These are phyloP conservation scores for Lota lota DNA, from an alignment of 2,113 vertebrate genomes.

Conservation along the genomic window DNA sequence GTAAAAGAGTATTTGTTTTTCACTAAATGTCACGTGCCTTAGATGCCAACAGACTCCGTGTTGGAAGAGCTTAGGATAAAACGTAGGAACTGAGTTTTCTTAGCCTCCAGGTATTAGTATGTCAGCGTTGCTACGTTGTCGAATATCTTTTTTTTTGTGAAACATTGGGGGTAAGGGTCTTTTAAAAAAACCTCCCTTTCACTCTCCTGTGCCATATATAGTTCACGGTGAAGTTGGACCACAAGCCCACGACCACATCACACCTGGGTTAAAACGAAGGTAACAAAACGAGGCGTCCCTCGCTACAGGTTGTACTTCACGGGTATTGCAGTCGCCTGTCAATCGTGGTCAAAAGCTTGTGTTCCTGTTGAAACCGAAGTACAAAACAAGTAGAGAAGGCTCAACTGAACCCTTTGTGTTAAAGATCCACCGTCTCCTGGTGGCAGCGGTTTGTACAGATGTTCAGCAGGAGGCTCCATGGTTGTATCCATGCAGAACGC, in stretches of 20 bases:
- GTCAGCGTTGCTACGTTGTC: conserved; percentile 4
- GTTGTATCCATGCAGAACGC: conserved; percentile 49
- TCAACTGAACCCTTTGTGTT: conserved; percentile 34
- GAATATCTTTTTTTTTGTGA: conserved; percentile 4
- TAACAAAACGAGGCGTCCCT: conserved; percentile 24
- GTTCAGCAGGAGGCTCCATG: conserved; percentile 27
- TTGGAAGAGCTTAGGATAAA: conserved; percentile 15
- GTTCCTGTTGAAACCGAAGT: conserved; percentile 33
- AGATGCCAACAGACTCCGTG: conserved; percentile 49
- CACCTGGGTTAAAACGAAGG: conserved; percentile 22
- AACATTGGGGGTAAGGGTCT: conserved; percentile 7
- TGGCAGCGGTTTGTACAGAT: conserved; percentile 48
- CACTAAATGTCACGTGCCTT: conserved; percentile 66
- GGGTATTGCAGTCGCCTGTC: conserved; percentile 25
- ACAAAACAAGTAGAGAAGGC: conserved; percentile 15
- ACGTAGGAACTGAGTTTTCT: conserved; percentile 20
- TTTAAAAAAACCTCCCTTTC: conserved; percentile 4
- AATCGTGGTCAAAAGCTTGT: conserved; percentile 33
- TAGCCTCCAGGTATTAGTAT: conserved; percentile 16
- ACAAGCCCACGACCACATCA: conserved; percentile 30
- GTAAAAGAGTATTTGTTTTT: not conserved
- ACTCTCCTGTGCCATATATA: conserved; percentile 47
- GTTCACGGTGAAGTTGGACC: conserved; percentile 20
- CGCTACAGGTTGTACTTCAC: conserved; percentile 41
- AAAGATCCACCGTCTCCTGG: conserved; percentile 45